Evolutionary conservation across 1,140 invertebrate species (phyloP), one percentile per base, ranked within the genome.

Genomic region (Drosophila asahinai): DNA sequence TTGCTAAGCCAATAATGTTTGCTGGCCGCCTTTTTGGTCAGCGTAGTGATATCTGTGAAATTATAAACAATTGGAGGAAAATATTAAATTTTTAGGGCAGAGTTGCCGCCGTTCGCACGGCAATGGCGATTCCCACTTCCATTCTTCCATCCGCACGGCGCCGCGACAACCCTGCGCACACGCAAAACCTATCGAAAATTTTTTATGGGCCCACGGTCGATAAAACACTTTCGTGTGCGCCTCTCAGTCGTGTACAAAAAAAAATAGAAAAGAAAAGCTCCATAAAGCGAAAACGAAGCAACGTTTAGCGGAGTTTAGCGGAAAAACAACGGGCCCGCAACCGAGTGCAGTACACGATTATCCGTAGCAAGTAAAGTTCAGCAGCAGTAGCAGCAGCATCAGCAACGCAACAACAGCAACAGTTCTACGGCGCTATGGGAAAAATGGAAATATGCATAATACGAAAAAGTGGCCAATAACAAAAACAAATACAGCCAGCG

Each of bases 391-490:
- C 27, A 30, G 27, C 27, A 33, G 9, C 36, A 38, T 15, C 40
- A 42, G 40, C 14, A 42, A 42, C 40, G 40, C 40, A 42, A 42
- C 40, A 42, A 42, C 40, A 72, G 74, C 48, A 70, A 65, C 52
- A 72, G 62, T 81, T 62, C 72, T 58, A 63, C 55, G 43, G 62
- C 27, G 49, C 49, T 52, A 33, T 22, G 68, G 58, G 67, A 64
- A 59, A 64, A 80, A 89, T 89, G 77, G 64, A 77, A 87, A 80
- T 78, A 84, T 78, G 79, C 80, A 77, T 78, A 81, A 84, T 78
- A 84, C 83, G 71, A 81, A 89, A 89, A 83, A 81, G 80, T 90
- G 54, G 74, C 75, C 74, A 83, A 63, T 78, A 86, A 83, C 68
- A 86, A 75, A 77, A 86, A 83, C 78, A 86, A 72, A 67, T 62